Evolutionary conservation across 2,888 invertebrate genomes (phyloP).

Genomic region (Andrena dorsata): DNA sequence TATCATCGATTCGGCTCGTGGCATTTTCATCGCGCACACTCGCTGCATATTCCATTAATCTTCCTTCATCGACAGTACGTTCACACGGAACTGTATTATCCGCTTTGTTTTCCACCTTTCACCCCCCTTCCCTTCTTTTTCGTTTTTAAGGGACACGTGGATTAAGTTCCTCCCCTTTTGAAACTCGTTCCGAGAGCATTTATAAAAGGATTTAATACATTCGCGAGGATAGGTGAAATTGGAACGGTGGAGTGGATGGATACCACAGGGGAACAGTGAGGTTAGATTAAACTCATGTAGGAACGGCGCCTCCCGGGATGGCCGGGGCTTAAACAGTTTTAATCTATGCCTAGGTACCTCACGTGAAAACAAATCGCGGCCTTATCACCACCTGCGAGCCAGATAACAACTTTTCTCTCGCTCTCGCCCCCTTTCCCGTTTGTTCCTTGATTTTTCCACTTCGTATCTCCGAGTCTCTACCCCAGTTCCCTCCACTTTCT

Average conservation of each 20-base stretch:
- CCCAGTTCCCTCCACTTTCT: not conserved
- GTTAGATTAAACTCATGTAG: conserved; percentile 81
- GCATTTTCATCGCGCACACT: conserved; percentile 30
- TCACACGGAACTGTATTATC: conserved; percentile 21
- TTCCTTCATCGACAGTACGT: conserved; percentile 18
- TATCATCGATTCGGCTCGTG: conserved; percentile 38
- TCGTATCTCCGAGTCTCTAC: conserved; percentile 46
- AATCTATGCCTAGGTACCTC: conserved; percentile 78
- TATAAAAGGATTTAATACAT: conserved; percentile 64
- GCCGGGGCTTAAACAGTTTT: conserved; percentile 79
- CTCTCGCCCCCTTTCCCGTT: conserved; percentile 58
- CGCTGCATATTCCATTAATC: conserved; percentile 51
- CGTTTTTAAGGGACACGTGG: conserved; percentile 8
- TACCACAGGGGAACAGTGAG: conserved; percentile 73
- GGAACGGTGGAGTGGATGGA: conserved; percentile 66
- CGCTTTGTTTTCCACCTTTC: not conserved
- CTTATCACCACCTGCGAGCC: conserved; percentile 82
- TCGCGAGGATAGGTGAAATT: conserved; percentile 57
- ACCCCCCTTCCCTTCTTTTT: not conserved
- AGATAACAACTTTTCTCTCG: conserved; percentile 84
- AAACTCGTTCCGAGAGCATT: conserved; percentile 45
- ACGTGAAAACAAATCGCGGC: conserved; percentile 82
- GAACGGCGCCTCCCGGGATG: conserved; percentile 76
- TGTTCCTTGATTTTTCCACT: conserved; percentile 58
- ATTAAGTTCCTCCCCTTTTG: conserved; percentile 2